Percentiles rank a stretch among this genome's conserved stretches.
These are phyloP conservation scores for Neodiprion lecontei DNA, from an alignment of 1,140 invertebrate genomes.

Conservation along the genomic window DNA sequence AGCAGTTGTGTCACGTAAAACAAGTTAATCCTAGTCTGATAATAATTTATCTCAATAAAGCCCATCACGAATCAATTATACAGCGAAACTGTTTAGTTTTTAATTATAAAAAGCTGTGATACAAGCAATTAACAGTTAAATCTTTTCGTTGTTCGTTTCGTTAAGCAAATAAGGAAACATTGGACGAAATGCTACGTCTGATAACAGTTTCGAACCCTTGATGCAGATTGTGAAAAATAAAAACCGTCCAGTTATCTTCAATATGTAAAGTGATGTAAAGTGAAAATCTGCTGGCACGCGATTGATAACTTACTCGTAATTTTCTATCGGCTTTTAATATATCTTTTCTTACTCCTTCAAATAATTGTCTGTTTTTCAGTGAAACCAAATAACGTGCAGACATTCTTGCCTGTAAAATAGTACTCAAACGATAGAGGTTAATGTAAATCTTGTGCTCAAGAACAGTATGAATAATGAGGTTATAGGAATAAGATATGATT, in stretches of 20 bases:
- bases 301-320: background rate
- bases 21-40: no score
- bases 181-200: no score
- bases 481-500: constrained; percentile 26
- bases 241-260: background rate
- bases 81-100: no score
- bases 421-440: background rate
- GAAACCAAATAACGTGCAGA: background rate
- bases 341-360: background rate
- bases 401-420: background rate
- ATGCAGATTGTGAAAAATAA: no score
- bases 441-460: constrained; percentile 47
- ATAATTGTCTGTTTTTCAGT: background rate
- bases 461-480: constrained; percentile 53
- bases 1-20: no score
- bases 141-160: no score
- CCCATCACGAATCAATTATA: no score
- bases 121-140: no score
- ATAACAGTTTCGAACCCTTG: no score
- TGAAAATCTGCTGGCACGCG: background rate
- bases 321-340: background rate
- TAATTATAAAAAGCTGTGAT: no score
- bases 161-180: no score
- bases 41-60: no score
- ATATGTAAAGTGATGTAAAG: background rate